Evolutionary conservation across 1,140 invertebrate species (phyloP).

Genomic region (Cecropterus lyciades): DNA sequence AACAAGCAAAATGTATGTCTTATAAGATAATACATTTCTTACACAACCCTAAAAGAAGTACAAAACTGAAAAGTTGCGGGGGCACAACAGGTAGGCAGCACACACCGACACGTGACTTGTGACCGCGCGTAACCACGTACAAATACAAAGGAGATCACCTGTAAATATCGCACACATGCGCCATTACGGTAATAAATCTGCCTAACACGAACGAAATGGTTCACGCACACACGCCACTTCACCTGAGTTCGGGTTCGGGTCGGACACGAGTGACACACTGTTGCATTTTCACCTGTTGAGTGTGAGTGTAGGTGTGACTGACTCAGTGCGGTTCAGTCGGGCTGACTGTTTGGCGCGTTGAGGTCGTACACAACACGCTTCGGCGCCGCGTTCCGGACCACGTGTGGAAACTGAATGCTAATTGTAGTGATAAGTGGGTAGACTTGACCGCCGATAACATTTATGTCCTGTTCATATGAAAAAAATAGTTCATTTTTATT

Average conservation of each 20-base stretch:
- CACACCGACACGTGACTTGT: slow-evolving; percentile 69
- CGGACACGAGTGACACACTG: slow-evolving; percentile 70
- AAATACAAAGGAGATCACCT: slow-evolving; percentile 72
- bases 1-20: slow-evolving; percentile 59
- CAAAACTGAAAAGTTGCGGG: slow-evolving; percentile 76
- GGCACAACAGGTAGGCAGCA: slow-evolving; percentile 76
- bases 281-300: slow-evolving; percentile 79
- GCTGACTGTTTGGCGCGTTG: slow-evolving; percentile 65
- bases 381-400: slow-evolving; percentile 45
- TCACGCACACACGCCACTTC: slow-evolving; percentile 64
- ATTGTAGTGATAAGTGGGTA: slow-evolving; percentile 67
- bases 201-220: slow-evolving; percentile 76
- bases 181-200: slow-evolving; percentile 66
- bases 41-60: slow-evolving; percentile 72
- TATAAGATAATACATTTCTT: slow-evolving; percentile 64
- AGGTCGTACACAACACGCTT: slow-evolving; percentile 54
- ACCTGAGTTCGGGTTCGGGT: slow-evolving; percentile 65
- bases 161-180: slow-evolving; percentile 62
- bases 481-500: slow-evolving; percentile 24
- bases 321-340: slow-evolving; percentile 65
- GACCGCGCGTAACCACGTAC: slow-evolving; percentile 55
- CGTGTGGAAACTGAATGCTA: slow-evolving; percentile 62
- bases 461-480: slow-evolving; percentile 43
- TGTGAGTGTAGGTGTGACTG: slow-evolving; percentile 69
- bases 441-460: slow-evolving; percentile 66